Evolutionary conservation across 2,888 invertebrate genomes (phyloP).

Genomic region (Macrophya annulata): DNA sequence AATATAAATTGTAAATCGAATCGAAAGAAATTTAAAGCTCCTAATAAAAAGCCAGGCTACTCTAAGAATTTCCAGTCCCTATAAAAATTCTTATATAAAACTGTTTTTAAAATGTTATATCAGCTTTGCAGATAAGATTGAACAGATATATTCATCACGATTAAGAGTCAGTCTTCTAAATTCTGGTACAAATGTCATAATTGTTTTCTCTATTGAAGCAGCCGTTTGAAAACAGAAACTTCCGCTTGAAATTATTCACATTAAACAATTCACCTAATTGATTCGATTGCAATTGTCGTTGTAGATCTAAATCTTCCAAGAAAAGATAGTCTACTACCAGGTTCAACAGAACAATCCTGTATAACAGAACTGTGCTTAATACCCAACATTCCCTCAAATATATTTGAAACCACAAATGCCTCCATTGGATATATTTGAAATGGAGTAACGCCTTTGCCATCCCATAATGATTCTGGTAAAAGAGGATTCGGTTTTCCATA

Average conservation of each 20-base stretch:
- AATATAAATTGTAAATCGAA: neutral
- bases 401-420: conserved; percentile 69
- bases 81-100: neutral
- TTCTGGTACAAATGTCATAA: neutral
- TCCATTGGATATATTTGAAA: conserved; percentile 74
- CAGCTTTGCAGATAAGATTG: neutral
- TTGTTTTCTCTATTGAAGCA: neutral
- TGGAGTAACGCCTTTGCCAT: conserved; percentile 64
- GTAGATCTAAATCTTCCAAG: conserved; percentile 64
- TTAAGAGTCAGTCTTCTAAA: neutral
- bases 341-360: conserved; percentile 58
- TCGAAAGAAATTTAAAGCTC: neutral
- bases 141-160: too few species aligned
- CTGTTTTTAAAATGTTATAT: neutral
- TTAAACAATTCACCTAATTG: conserved; percentile 62
- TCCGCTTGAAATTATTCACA: conserved; percentile 11
- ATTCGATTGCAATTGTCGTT: conserved; percentile 61
- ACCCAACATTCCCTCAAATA: conserved; percentile 70
- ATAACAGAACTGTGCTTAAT: conserved; percentile 60
- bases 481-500: conserved; percentile 69
- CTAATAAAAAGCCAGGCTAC: neutral
- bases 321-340: conserved; percentile 65
- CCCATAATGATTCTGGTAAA: conserved; percentile 66
- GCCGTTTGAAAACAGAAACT: neutral
- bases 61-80: neutral